These are phyloP conservation scores for Puma concolor DNA, from an alignment of 2,113 vertebrate genomes.

Conservation along the genomic window DNA sequence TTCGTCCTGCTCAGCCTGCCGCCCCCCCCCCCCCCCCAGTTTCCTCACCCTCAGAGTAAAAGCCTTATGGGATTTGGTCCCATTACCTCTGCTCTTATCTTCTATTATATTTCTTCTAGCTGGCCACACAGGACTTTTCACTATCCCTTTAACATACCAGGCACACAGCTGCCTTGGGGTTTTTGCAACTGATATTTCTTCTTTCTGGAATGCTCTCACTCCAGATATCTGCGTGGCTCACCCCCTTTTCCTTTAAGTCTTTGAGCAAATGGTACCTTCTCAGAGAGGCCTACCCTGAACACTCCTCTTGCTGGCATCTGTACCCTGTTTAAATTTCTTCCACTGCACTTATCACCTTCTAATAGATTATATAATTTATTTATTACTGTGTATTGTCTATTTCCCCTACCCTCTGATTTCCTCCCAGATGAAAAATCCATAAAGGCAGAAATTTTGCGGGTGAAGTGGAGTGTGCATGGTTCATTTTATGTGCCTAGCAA, in stretches of 20 bases:
- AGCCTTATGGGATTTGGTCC: neutral
- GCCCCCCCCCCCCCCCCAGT: neutral
- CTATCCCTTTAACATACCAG: neutral
- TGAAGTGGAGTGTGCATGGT: neutral
- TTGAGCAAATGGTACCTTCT: neutral
- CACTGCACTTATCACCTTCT: neutral
- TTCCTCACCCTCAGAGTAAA: neutral
- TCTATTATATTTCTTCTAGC: neutral
- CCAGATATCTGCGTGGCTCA: neutral
- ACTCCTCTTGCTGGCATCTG: neutral
- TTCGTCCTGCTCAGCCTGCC: neutral
- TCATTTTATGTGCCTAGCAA: neutral
- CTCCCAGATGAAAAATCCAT: neutral
- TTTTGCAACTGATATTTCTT: neutral
- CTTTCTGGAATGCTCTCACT: neutral
- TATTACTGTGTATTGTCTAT: neutral
- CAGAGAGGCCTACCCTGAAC: neutral
- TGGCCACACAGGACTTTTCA: neutral
- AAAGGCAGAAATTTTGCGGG: neutral
- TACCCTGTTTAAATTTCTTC: neutral
- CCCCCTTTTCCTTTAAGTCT: neutral
- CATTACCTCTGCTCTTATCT: neutral
- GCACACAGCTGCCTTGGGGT: neutral
- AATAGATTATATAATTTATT: constrained; percentile 9
- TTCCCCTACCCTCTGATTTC: neutral